Conservation (phyloP, 1,140 invertebrate species). For the Bombus haemorrhoidalis region DNA sequence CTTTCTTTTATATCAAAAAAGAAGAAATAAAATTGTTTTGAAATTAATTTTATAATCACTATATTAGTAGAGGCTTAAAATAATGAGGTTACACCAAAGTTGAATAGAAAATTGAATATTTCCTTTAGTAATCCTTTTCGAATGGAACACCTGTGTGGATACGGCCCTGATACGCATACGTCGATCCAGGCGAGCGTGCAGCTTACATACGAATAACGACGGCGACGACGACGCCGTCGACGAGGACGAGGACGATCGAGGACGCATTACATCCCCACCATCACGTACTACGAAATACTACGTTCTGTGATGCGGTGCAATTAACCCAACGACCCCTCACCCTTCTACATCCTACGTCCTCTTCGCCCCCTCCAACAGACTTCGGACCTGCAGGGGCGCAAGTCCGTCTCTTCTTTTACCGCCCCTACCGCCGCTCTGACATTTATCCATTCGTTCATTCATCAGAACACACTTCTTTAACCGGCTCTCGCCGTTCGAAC, state of each 20-base stretch:
- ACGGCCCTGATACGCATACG: conserved; percentile 54
- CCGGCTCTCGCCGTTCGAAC: conserved; percentile 26
- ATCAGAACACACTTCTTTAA: conserved; percentile 65
- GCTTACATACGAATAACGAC: conserved; percentile 56
- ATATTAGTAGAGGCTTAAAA: too few relatives aligned
- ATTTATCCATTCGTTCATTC: conserved; percentile 70
- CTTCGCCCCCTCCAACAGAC: conserved; percentile 45
- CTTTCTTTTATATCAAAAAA: not conserved
- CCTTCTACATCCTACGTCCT: conserved; percentile 21
- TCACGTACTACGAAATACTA: conserved; percentile 73
- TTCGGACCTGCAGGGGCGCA: conserved; percentile 61
- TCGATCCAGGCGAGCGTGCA: conserved; percentile 48
- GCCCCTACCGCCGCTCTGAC: conserved; percentile 31
- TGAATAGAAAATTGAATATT: not conserved
- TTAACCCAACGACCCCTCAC: conserved; percentile 53
- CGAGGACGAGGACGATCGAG: conserved; percentile 34
- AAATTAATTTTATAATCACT: not conserved
- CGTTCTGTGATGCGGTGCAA: conserved; percentile 69
- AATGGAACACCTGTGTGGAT: not conserved
- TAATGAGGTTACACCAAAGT: not conserved
- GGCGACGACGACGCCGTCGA: conserved; percentile 18
- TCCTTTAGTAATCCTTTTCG: not conserved
- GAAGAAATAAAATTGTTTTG: not conserved
- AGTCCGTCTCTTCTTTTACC: conserved; percentile 68
- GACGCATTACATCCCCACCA: conserved; percentile 56